Conservation (phyloP, 2,797 vertebrate genomes). For the Ctenopoma kingsleyae region DNA sequence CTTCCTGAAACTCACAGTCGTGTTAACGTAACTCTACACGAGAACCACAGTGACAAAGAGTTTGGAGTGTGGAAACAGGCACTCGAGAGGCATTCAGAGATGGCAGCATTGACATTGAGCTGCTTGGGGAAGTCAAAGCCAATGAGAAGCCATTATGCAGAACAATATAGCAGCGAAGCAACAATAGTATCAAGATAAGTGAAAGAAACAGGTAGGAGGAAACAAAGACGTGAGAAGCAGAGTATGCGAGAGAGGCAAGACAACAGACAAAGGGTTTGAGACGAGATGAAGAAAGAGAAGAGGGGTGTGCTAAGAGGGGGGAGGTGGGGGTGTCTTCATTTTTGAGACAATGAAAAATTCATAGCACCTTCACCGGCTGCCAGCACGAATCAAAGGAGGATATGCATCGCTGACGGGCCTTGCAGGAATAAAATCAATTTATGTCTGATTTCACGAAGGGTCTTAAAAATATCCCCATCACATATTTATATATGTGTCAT, state of each 20-base stretch:
- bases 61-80: conserved; percentile 42
- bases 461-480: conserved; percentile 76
- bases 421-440: conserved; percentile 77
- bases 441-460: conserved; percentile 75
- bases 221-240: conserved; percentile 31
- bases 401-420: conserved; percentile 71
- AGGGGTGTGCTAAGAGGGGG: conserved; percentile 36
- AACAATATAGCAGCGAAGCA: conserved; percentile 2
- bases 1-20: background rate
- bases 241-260: conserved; percentile 25
- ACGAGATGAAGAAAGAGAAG: conserved; percentile 25
- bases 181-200: conserved; percentile 21
- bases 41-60: conserved; percentile 43
- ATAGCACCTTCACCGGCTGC: conserved; percentile 73
- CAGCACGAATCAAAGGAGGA: conserved; percentile 77
- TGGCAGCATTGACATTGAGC: conserved; percentile 47
- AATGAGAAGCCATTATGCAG: conserved; percentile 46
- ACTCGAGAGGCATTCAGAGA: conserved; percentile 37
- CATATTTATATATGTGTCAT: conserved; percentile 69
- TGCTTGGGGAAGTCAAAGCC: conserved; percentile 51
- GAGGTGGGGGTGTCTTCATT: conserved; percentile 46
- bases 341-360: conserved; percentile 80
- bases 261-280: conserved; percentile 41
- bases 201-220: conserved; percentile 33
- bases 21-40: conserved; percentile 34